Evolutionary conservation across 23 tunicate species (phyloP), one percentile per base, ranked within the genome.

Genomic region (Trididemnum nubilum): DNA sequence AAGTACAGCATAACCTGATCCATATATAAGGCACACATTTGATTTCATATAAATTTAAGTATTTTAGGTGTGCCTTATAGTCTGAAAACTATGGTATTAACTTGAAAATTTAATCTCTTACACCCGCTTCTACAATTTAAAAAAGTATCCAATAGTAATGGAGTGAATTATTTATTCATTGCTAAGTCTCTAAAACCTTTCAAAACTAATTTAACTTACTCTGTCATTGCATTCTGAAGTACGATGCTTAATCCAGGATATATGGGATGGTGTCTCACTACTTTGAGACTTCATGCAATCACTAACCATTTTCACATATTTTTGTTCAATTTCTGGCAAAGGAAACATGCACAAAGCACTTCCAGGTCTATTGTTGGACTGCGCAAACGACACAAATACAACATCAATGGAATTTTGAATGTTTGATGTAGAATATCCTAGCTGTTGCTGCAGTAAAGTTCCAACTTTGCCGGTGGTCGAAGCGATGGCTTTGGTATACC

Each of bases 261-360:
- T 85, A 9, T 36, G 34, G 0, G 21, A 3, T 3, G 78, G 58
- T 2, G 37, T 26, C 15, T 21, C 24, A n/a, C 73, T 25, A 0
- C 58, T 72, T 1, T 44, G 36, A 0, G 34, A 64, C 22, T 36
- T 79, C 71, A 79, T 65, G 78, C 96, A 90, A 25, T 71, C 67
- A 25, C 57, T 39, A 9, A 71, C 86, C 35, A 85, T 25, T 15
- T 72, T n/a, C 30, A 73, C 72, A 76, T 71, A 91, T 30, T 30
- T 33, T 35, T 67, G 24, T 63, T 91, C 97, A 32, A 91, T 65
- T 57, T 85, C 81, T 32, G 72, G 40, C 74, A 91, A 54, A 30
- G 97, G 85, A 40, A 73, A 91, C 80, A 91, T 69, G 35, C 86
- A 88, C 4, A 91, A 74, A 28, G 89, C 89, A 49, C 97, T 85